Base-by-base conservation (phyloP, 2,113 vertebrate genomes). In the Candoia aspera region DNA sequence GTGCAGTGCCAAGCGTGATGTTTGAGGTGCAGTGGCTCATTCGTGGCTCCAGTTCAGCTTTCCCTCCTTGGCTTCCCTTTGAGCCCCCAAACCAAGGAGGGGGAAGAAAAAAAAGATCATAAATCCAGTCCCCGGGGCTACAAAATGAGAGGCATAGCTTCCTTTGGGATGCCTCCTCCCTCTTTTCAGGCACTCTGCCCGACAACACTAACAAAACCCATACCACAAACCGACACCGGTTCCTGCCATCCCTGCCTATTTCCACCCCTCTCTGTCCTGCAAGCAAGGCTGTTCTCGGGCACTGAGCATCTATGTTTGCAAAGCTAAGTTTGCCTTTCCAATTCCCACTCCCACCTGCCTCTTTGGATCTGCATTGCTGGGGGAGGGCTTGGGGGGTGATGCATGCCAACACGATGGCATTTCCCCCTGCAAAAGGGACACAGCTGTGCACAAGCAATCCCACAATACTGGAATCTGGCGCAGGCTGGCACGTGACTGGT, bases 1-100 rank as follows among this genome's bases (percentile, higher is more conserved):
- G 95, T 88, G 96, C 9, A 87, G 96, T 86, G 88, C 95, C 92
- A 93, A 96, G 94, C 95, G 96, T 95, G 91, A 93, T 94, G 95
- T 96, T 95, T 92, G 85, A 97, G 95, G 94, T 89, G 68, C 94
- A 95, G 94, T 93, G 91, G 93, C 96, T 97, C 94, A 94, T 95
- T 97, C 94, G 96, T 96, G 96, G 96, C 96, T 96, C 91, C 13
- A 5, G 92, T 97, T 97, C 96, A 97, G 96, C 92, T 93, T 97
- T 94, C n/a, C 85, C 29, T 46, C 58, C 24, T 4, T 4, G 9
- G 87, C 88, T 94, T 91, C 93, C 92, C 73, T 95, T 92, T 0
- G 3, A 95, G 91, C 68, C 2, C 86, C 33, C 92, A 91, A 91
- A 0, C 19, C 33, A 26, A 90, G 90, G 84, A 92, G n/a, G 54